Evolutionary conservation across 2,888 invertebrate species (phyloP).

Genomic region (Melieria omissa): DNA sequence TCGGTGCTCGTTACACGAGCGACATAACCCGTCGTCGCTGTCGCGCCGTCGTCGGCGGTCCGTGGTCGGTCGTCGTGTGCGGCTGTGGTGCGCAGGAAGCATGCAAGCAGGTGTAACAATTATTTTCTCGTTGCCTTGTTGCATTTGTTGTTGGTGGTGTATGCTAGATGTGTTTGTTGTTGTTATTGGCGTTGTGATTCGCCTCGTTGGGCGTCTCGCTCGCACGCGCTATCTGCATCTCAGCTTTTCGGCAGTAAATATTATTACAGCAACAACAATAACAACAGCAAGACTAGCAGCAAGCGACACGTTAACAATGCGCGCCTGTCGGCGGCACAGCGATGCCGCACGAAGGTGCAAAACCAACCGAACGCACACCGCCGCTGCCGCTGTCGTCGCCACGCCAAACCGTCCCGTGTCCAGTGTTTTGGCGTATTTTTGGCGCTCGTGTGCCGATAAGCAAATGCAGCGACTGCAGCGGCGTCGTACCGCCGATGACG

Average conservation of each 20-base stretch:
- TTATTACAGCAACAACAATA: slow-evolving; percentile 32
- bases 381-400: slow-evolving; percentile 18
- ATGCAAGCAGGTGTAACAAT: slow-evolving; percentile 64
- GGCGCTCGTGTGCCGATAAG: background rate
- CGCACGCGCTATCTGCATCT: slow-evolving; percentile 31
- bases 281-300: slow-evolving; percentile 33
- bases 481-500: slow-evolving; percentile 14
- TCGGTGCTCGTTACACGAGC: background rate
- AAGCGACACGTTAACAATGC: slow-evolving; percentile 21
- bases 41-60: slow-evolving; percentile 33
- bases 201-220: slow-evolving; percentile 28
- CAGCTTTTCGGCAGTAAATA: slow-evolving; percentile 28
- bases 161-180: slow-evolving; percentile 12
- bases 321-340: slow-evolving; percentile 23
- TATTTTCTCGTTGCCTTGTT: slow-evolving; percentile 57
- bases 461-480: slow-evolving; percentile 8
- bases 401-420: slow-evolving; percentile 15
- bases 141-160: slow-evolving; percentile 47
- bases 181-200: background rate
- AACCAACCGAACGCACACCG: slow-evolving; percentile 12
- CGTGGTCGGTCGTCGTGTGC: slow-evolving; percentile 36
- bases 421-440: slow-evolving; percentile 15
- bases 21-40: slow-evolving; percentile 19
- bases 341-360: slow-evolving; percentile 33
- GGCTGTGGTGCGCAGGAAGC: slow-evolving; percentile 34